These are phyloP conservation scores for Romanogobio albipinnatus DNA, from an alignment of 2,113 vertebrate species.

Conservation along the genomic window DNA sequence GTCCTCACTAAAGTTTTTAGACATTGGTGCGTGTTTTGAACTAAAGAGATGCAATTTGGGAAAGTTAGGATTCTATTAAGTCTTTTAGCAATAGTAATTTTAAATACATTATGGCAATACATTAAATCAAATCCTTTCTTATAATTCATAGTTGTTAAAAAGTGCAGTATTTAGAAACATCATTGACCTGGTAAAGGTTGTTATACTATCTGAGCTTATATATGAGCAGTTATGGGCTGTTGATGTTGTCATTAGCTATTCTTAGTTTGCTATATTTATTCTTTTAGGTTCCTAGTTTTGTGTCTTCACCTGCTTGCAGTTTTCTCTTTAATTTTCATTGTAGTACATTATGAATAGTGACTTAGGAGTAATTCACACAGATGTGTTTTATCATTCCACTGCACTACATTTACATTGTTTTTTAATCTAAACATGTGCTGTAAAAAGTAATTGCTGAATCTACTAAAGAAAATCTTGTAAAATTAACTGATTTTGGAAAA, in stretches of 20 bases:
- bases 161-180: not conserved
- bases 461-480: too few species aligned
- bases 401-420: too few species aligned
- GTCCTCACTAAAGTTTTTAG: constrained; percentile 8
- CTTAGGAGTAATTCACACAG: too few species aligned
- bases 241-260: not conserved
- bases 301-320: not conserved
- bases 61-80: not conserved
- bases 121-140: not conserved
- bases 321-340: not conserved
- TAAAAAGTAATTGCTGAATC: too few species aligned
- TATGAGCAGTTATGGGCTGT: not conserved
- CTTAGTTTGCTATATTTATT: not conserved
- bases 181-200: not conserved
- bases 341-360: too few species aligned
- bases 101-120: not conserved
- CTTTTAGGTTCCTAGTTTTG: not conserved
- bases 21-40: not conserved
- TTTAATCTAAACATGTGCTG: too few species aligned
- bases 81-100: not conserved
- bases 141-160: not conserved
- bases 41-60: not conserved
- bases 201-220: not conserved
- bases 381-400: too few species aligned
- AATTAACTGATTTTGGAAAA: too few species aligned